These are phyloP conservation scores for Lepetodrilus schrolli DNA, from an alignment of 2,888 invertebrate species.

Conservation along the genomic window DNA sequence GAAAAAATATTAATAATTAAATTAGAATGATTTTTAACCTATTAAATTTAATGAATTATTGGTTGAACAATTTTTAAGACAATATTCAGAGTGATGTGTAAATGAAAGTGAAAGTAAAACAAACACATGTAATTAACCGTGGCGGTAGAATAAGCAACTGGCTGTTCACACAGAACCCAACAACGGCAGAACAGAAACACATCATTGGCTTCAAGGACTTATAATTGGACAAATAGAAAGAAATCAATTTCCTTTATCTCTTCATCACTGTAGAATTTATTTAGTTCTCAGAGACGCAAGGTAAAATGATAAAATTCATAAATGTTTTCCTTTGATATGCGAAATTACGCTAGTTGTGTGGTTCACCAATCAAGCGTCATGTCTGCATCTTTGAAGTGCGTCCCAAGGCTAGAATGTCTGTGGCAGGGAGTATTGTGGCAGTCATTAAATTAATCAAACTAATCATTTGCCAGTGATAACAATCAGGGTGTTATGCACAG, in stretches of 20 bases:
- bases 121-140: no score
- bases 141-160: no score
- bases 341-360: constrained; percentile 2
- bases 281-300: background rate
- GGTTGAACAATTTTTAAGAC: no score
- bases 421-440: background rate
- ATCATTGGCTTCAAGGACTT: no score
- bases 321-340: constrained; percentile 18
- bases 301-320: constrained; percentile 19
- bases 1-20: no score
- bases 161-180: no score
- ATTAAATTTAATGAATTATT: no score
- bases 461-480: constrained; percentile 22
- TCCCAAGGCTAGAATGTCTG: background rate
- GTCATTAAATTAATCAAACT: constrained; percentile 27
- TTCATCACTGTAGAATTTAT: background rate
- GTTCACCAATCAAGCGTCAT: constrained; percentile 16
- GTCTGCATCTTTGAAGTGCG: background rate
- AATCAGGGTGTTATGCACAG: constrained; percentile 9
- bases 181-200: no score
- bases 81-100: no score
- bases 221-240: no score
- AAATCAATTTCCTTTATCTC: constrained; percentile 19
- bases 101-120: no score
- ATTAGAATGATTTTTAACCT: no score